Evolutionary conservation across 2,888 invertebrate species (phyloP).

Genomic region (Atrina japonica): DNA sequence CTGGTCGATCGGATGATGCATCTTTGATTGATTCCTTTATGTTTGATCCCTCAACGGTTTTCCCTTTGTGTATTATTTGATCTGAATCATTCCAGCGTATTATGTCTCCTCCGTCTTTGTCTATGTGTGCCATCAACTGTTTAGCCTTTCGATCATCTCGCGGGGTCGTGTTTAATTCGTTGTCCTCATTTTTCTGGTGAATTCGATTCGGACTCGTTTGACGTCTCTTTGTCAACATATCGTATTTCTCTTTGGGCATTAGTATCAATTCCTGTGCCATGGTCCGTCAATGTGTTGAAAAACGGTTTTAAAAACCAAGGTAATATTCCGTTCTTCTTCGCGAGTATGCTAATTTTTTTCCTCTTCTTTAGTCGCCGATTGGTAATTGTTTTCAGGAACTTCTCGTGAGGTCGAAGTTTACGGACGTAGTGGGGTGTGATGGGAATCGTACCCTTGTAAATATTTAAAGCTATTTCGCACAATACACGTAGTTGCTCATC

Average conservation of each 20-base stretch:
- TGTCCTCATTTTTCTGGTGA: neutral
- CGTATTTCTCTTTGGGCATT: neutral
- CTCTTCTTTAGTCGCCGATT: neutral
- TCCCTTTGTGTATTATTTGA: neutral
- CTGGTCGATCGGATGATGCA: too few relatives aligned
- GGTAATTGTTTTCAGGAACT: neutral
- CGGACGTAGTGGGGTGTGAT: neutral
- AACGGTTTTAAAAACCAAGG: neutral
- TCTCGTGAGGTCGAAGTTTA: neutral
- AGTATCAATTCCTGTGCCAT: slow-evolving; percentile 2
- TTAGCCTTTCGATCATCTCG: neutral
- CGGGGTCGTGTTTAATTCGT: neutral
- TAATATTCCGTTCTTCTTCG: neutral
- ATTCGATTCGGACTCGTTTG: neutral
- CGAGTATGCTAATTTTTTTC: neutral
- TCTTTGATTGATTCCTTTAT: neutral
- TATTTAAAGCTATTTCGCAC: slow-evolving; percentile 20
- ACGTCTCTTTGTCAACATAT: neutral
- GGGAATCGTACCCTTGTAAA: slow-evolving; percentile 13
- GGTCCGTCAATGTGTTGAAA: neutral
- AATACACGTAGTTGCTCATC: slow-evolving; percentile 8
- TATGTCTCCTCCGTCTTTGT: neutral
- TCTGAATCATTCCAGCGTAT: slow-evolving; percentile 1
- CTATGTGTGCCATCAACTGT: neutral
- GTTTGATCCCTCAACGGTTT: neutral